Base-by-base conservation (phyloP, 2,113 vertebrate species). In the Ameiurus melas region DNA sequence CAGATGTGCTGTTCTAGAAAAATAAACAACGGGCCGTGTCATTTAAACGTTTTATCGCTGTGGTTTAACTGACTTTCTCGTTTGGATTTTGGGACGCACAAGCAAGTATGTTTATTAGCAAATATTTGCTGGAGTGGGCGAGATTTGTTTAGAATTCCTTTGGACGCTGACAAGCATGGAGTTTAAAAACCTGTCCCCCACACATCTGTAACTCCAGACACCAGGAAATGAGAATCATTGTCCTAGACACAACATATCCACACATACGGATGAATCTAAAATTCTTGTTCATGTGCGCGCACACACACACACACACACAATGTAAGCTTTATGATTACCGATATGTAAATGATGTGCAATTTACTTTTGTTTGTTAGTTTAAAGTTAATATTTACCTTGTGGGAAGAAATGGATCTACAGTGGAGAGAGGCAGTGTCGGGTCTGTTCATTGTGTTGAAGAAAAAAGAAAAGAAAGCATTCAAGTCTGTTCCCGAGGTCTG, bases 261-360 rank as follows among this genome's bases (percentile, higher is more conserved):
- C 16, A 60, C 62, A 27, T 62, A 47, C 71, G 30, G 47, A 62
- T n/a, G 7, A 62, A 86, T 64, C 25, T 60, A 16, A 43, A 78
- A 7, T 47, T 22, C 2, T 13, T 33, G 73, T 33, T 64, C 57
- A 30, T 20, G 43, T 17, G 20, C 73, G 66, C 85, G 79, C 73
- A 53, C 39, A 64, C 71, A 86, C 81, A 83, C 10, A 36, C 1
- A 71, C 14, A 71, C 68, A 71, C 68, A 71, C 43, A 47, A 6
- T 47, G 60, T 90, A 88, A 90, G 91, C 91, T 92, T 91, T 90
- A 90, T 90, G 73, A 90, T 89, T 83, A 87, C 85, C 51, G 66
- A 89, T 91, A 73, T 92, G 91, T 92, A 91, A 90, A 92, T 92
- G 84, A 90, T 92, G 92, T 91, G 89, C 86, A 91, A 91, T 64